Evolutionary conservation across 2,113 vertebrate species (phyloP).

Genomic region (Crotalus viridis): DNA sequence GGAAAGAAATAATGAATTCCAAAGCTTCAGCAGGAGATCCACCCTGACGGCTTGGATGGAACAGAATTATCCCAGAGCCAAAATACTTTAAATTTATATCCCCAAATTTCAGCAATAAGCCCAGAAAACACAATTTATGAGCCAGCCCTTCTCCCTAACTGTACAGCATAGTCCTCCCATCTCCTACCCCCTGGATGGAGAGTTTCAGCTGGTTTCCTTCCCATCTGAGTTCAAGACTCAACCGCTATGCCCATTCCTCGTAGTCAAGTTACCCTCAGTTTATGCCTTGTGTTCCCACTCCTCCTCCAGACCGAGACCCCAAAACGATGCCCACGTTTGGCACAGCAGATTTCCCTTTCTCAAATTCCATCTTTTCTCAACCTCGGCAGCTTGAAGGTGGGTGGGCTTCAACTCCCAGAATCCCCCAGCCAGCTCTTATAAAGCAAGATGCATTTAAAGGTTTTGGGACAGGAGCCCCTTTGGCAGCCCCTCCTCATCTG

Average conservation of each 20-base stretch:
- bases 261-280: background rate
- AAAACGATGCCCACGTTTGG: background rate
- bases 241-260: background rate
- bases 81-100: background rate
- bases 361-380: background rate
- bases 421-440: background rate
- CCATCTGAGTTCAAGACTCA: background rate
- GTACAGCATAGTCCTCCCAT: background rate
- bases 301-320: background rate
- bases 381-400: background rate
- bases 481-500: background rate
- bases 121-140: background rate
- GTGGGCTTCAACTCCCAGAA: background rate
- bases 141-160: background rate
- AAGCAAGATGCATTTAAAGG: too few species aligned
- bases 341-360: background rate
- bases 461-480: background rate
- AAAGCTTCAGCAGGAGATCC: background rate
- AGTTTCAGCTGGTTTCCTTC: background rate
- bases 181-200: background rate
- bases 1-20: background rate
- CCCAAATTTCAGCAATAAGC: background rate
- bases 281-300: too few species aligned
- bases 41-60: background rate
- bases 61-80: background rate